These are phyloP conservation scores for Neolamprologus fasciatus DNA, from an alignment of 2,113 vertebrate genomes.

Conservation along the genomic window DNA sequence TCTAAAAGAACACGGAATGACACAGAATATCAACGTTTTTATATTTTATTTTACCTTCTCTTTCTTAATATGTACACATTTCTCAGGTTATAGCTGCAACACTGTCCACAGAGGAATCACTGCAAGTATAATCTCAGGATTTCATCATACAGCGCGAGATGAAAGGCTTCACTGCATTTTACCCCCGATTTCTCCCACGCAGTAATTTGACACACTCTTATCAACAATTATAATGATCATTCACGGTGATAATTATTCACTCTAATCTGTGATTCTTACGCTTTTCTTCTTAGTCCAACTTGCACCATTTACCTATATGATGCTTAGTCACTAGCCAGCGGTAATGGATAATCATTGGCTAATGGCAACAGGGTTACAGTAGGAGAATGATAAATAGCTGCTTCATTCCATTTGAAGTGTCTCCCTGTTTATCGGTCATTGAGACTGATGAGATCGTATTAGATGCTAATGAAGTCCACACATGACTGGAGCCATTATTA, in stretches of 20 bases:
- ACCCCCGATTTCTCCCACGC: not conserved
- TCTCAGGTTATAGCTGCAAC: not conserved
- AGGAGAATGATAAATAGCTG: constrained; percentile 62
- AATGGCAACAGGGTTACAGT: constrained; percentile 46
- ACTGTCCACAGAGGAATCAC: not conserved
- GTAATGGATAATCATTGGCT: constrained; percentile 62
- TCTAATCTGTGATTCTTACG: constrained; percentile 8
- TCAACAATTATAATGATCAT: constrained; percentile 19
- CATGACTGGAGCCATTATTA: constrained; percentile 59
- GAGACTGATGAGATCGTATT: constrained; percentile 58
- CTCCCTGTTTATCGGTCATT: constrained; percentile 57
- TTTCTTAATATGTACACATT: not conserved
- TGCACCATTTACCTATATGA: constrained; percentile 35
- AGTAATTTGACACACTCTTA: constrained; percentile 12
- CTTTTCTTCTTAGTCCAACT: not conserved
- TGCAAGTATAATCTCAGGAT: not conserved
- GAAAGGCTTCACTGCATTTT: not conserved
- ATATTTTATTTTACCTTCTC: not conserved
- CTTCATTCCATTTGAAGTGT: constrained; percentile 43
- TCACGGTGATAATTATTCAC: constrained; percentile 33
- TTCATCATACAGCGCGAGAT: not conserved
- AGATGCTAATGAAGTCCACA: constrained; percentile 61
- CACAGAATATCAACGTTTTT: not conserved
- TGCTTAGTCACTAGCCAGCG: constrained; percentile 28
- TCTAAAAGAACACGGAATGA: not conserved